These are phyloP conservation scores for Drosophila miranda DNA, from an alignment of 1,140 invertebrate species.

Conservation along the genomic window DNA sequence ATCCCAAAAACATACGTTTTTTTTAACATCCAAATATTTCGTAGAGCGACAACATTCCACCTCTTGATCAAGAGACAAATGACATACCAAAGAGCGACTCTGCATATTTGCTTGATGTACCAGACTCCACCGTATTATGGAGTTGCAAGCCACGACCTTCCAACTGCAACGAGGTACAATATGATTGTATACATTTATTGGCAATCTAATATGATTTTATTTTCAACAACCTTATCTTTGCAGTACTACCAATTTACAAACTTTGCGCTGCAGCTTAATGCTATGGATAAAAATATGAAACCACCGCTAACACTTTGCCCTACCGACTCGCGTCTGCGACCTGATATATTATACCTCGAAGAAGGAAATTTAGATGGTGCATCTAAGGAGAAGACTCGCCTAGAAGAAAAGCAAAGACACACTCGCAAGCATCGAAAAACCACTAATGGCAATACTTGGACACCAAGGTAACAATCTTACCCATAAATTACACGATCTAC, in stretches of 20 bases:
- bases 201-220: background rate
- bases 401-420: slow-evolving; percentile 97
- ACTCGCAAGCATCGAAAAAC: slow-evolving; percentile 89
- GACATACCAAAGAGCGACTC: slow-evolving; percentile 88
- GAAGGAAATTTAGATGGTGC: slow-evolving; percentile 95
- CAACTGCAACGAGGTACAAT: slow-evolving; percentile 89
- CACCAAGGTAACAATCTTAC: slow-evolving; percentile 82
- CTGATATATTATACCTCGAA: slow-evolving; percentile 95
- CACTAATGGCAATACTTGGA: slow-evolving; percentile 88
- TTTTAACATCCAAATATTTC: slow-evolving; percentile 15
- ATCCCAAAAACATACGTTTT: background rate
- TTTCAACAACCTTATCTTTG: slow-evolving; percentile 56
- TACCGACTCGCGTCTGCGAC: slow-evolving; percentile 95
- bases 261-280: slow-evolving; percentile 97
- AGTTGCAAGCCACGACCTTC: slow-evolving; percentile 89
- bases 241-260: slow-evolving; percentile 97
- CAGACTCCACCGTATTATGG: slow-evolving; percentile 92
- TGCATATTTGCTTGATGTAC: slow-evolving; percentile 89
- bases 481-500: background rate
- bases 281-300: slow-evolving; percentile 87
- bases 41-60: slow-evolving; percentile 82
- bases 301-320: slow-evolving; percentile 86
- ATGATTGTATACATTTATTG: background rate
- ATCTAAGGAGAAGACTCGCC: slow-evolving; percentile 92
- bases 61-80: slow-evolving; percentile 83